Base-by-base conservation (phyloP, 2,113 vertebrate genomes). In the Takifugu flavidus region DNA sequence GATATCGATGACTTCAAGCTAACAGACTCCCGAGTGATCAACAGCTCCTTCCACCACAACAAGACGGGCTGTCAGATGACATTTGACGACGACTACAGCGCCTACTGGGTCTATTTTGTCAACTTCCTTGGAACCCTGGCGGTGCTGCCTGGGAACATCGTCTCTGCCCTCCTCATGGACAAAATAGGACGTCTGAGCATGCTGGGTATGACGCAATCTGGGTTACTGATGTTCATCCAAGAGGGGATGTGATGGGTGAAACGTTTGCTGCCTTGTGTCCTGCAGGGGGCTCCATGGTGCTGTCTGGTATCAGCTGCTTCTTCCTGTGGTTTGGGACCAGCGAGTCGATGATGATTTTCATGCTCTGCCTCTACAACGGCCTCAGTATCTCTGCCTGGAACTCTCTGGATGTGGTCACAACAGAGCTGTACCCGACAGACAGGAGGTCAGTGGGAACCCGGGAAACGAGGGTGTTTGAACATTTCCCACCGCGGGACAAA, bases 71-170 rank as follows among this genome's bases (percentile, higher is more conserved):
- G 96, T 77, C 96, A 98, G 86, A 94, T 98, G 88, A 95, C 93
- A 2, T 98, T 95, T 43, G 94, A 97, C 29, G 94, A 98, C 0
- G 96, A 99, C 76, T 98, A 99, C 74, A 98, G 96, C 49, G 97
- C 97, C 86, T 98, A 98, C 87, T 99, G 97, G 97, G 95, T 99
- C 74, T 99, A 99, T 59, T 98, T 99, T 58, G 96, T 99, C 84
- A 99, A 98, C 89, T 99, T 99, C 86, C 89, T 99, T 80, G 97
- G 97, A 65, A 99, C 96, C 1, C 65, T 98, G 77, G 96, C 97
- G 0, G 97, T 99, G 68, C 85, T 99, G 75, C 97, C 97, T 0
- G 97, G 97, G 43, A 99, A 99, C 82, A 98, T 99, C 11, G 95
- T 99, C 53, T 98, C 97, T 0, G 97, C 97, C 53, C 93, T 99